phyloP scores from a whole-genome alignment of 1,140 invertebrate species.

The Micrasema minimum region DNA sequence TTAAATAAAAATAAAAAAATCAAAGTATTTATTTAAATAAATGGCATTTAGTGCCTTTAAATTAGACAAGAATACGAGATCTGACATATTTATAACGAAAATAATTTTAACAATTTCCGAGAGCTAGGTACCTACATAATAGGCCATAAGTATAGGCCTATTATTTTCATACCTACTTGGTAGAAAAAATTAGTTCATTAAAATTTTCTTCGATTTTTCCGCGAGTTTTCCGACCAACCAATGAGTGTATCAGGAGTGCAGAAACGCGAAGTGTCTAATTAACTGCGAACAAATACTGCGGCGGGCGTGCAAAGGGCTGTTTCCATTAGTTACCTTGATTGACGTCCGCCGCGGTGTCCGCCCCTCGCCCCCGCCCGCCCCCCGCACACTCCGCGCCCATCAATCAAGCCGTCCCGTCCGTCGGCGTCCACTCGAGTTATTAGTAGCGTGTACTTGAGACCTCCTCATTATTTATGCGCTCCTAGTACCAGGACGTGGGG shows the following conservation, averaged over 20 bases:
- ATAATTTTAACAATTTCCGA: too few species aligned
- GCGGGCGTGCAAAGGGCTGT: slow-evolving; percentile 24
- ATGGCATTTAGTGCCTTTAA: too few species aligned
- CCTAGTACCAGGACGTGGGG: not conserved
- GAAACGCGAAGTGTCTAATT: slow-evolving; percentile 14
- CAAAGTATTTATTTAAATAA: too few species aligned
- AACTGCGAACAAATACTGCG: slow-evolving; percentile 12
- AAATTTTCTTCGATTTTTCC: too few species aligned
- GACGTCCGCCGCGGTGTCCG: slow-evolving; percentile 14
- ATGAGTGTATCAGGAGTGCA: slow-evolving; percentile 18
- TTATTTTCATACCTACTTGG: too few species aligned
- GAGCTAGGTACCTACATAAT: too few species aligned
- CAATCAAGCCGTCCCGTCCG: slow-evolving; percentile 1
- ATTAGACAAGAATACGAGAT: too few species aligned
- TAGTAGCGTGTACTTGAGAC: not conserved
- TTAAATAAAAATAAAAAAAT: too few species aligned
- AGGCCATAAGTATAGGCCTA: too few species aligned
- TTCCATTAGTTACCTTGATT: slow-evolving; percentile 24
- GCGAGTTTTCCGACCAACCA: not conserved
- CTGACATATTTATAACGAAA: too few species aligned
- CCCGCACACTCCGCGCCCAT: not conserved
- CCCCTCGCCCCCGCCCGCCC: not conserved
- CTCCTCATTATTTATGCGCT: slow-evolving; percentile 20
- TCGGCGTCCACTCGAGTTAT: not conserved
- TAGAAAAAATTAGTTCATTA: too few species aligned